Base-by-base conservation (phyloP, 2,113 vertebrate genomes). In the Boulengerochromis microlepis region DNA sequence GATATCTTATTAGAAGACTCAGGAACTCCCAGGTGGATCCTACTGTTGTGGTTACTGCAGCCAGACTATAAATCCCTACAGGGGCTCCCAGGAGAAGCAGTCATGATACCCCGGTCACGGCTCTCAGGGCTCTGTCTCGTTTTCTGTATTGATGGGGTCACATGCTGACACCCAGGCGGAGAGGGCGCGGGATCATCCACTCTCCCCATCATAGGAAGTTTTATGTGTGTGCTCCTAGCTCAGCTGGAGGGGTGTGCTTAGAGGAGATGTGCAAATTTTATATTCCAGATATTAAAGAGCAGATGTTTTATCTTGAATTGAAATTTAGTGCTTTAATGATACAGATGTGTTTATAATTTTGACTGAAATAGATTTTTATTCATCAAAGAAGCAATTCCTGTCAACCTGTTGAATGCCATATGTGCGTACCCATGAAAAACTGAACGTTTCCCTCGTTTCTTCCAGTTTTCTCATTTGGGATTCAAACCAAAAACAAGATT, bases 121-220 rank as follows among this genome's bases (percentile, higher is more conserved):
- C 90, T 81, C 57, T 86, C 85, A 4, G 83, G 81, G 66, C 90
- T 40, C 69, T 40, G 83, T 90, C 92, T 94, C 33, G 53, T 93
- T 94, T 53, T 74, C 50, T 59, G 88, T 93, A 93, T 84, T 74
- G 90, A 94, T 95, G 93, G 88, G 91, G 92, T 95, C 91, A 88
- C 61, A 16, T 47, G 18, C 61, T 53, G 78, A 89, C 78, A 56
- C 40, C 59, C 57, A 40, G 11, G 24, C 84, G 10, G 69, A 53
- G 82, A 40, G 59, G 52, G 16, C 35, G 29, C 26, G 3, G 52
- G 12, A 76, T 80, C 87, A 53, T 93, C 81, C 64, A 18, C 69
- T 40, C 15, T 31, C 16, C 15, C 57, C 29, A 16, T 71, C 47
- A 4, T 5, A 26, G 64, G 74, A 84, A 54, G 82, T 53, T 87